Evolutionary conservation across 2,888 invertebrate genomes (phyloP), one percentile per base, ranked within the genome.

Genomic region (Celastrina argiolus): DNA sequence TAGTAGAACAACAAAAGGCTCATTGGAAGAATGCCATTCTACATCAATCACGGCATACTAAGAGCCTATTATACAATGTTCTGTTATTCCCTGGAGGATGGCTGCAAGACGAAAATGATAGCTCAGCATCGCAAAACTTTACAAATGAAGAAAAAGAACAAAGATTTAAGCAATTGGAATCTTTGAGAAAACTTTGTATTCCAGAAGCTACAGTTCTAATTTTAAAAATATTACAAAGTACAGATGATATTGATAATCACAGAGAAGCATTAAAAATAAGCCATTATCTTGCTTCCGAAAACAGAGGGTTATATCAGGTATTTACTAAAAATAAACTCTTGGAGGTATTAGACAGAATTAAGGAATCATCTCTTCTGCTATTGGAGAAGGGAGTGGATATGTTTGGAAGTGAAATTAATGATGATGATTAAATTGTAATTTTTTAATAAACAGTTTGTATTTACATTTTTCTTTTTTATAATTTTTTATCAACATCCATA

Each of bases 71-170:
- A 7, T 97, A 96, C 83, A 97, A 98, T 84, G 95, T 98, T 0
- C 81, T 98, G 42, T 82, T 97, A 10, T 98, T 98, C 80, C 97
- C 97, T 2, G 96, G 97, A 74, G 97, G 98, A 5, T 98, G 98
- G 98, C 92, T 98, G 68, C 93, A 94, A 58, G 97, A 97, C 80
- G 92, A 93, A 16, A 92, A 83, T 72, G 91, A 92, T 59, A 84
- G 91, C 18, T 88, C 91, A 65, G 92, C 91, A 69, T 91, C 91
- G 0, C 73, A 77, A 6, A 87, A 85, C 28, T 89, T 82, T 39
- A 86, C 79, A 72, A 91, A 92, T 69, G 84, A 90, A 67, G 91
- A 92, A 64, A 83, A 82, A 56, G 73, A 83, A 22, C 91, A 92
- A 45, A 93, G 97, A 74, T 82, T 88, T 8, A 93, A 94, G 73